Evolutionary conservation across 2,888 invertebrate genomes (phyloP).

Genomic region (Noctua janthe): DNA sequence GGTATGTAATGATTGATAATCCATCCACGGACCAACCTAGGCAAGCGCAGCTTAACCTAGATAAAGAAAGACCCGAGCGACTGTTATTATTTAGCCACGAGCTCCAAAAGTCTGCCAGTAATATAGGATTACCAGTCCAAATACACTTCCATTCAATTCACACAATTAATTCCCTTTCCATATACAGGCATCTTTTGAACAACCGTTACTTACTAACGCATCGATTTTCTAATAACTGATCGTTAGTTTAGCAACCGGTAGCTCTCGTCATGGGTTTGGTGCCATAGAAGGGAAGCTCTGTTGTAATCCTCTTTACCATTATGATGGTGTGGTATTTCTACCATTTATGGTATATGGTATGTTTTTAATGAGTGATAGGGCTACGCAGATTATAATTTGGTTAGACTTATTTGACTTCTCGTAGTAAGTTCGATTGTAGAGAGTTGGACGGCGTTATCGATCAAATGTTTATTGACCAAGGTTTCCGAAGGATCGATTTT

Average conservation of each 20-base stretch:
- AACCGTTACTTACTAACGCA: constrained; percentile 50
- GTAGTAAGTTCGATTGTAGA: background rate
- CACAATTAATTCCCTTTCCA: constrained; percentile 33
- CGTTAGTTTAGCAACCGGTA: constrained; percentile 64
- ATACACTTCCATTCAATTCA: constrained; percentile 27
- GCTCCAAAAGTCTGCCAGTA: background rate
- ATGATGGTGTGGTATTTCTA: constrained; percentile 28
- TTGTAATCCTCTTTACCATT: constrained; percentile 78
- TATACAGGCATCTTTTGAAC: constrained; percentile 52
- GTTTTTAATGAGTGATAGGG: background rate
- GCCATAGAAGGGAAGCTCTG: constrained; percentile 67
- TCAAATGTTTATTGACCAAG: background rate
- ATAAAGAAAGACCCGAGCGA: too few relatives aligned
- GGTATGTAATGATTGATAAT: too few relatives aligned
- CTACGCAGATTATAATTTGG: background rate
- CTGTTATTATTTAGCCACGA: too few relatives aligned
- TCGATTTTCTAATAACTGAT: constrained; percentile 67
- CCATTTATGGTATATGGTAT: constrained; percentile 17
- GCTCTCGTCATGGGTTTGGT: constrained; percentile 55
- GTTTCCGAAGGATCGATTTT: background rate
- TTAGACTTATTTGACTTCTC: background rate
- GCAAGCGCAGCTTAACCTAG: too few relatives aligned
- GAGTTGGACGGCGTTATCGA: background rate
- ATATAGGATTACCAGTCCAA: background rate
- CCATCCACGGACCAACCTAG: too few relatives aligned